Evolutionary conservation across 2,888 invertebrate genomes (phyloP).

Genomic region (Brachylomia viminalis): DNA sequence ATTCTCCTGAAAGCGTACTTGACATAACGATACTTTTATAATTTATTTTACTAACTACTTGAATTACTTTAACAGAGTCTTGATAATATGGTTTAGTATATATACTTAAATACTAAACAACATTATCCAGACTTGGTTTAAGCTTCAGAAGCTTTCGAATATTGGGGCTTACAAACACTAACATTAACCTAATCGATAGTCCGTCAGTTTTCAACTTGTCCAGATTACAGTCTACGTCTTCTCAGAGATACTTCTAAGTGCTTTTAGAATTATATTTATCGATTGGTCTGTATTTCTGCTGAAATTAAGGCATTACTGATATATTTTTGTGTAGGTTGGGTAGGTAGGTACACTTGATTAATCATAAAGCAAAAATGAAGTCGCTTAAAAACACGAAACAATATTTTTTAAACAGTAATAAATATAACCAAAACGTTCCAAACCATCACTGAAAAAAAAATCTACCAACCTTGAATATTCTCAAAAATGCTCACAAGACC

Average conservation of each 20-base stretch:
- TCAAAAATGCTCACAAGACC: constrained; percentile 28
- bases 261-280: not conserved
- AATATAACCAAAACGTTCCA: not conserved
- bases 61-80: not conserved
- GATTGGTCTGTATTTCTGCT: not conserved
- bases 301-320: not conserved
- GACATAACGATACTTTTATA: too few species aligned
- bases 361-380: not conserved
- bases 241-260: constrained; percentile 29
- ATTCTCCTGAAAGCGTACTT: too few species aligned
- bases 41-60: not conserved
- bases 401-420: constrained; percentile 5
- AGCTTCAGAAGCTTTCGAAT: not conserved
- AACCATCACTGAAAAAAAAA: not conserved
- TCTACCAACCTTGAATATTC: not conserved
- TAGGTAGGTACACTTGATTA: not conserved
- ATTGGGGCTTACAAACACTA: not conserved
- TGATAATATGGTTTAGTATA: not conserved
- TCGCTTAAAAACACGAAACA: not conserved
- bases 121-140: too few species aligned
- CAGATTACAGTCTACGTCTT: constrained; percentile 6
- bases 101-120: too few species aligned
- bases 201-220: constrained; percentile 3
- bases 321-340: not conserved
- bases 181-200: constrained; percentile 33